phyloP scores from a whole-genome alignment of 1,140 invertebrate genomes.

The Octopus sinensis region DNA sequence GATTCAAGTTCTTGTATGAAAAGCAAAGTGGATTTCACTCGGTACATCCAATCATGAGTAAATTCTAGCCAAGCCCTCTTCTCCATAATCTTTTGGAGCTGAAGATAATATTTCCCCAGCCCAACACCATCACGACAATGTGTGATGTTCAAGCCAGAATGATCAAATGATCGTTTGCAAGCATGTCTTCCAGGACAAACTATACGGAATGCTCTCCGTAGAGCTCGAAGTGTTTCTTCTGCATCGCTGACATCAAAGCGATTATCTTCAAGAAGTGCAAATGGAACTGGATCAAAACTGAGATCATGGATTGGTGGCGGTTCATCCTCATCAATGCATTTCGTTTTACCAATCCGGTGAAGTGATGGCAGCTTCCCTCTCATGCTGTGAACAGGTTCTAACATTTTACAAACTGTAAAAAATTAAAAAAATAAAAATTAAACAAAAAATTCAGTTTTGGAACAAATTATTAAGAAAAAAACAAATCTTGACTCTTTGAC shows the following conservation, averaged over 20 bases:
- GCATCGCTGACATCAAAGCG: conserved; percentile 43
- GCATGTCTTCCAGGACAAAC: conserved; percentile 47
- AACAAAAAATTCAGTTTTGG: background rate
- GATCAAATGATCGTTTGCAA: conserved; percentile 40
- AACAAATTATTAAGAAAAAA: background rate
- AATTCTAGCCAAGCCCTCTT: conserved; percentile 47
- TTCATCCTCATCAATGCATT: conserved; percentile 35
- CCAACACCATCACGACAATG: conserved; percentile 43
- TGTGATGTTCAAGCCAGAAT: conserved; percentile 44
- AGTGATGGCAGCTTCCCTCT: conserved; percentile 32
- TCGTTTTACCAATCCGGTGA: conserved; percentile 33
- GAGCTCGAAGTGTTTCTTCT: conserved; percentile 37
- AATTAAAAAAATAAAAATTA: background rate
- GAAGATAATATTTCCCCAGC: conserved; percentile 43
- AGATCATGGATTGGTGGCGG: conserved; percentile 29
- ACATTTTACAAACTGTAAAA: conserved; percentile 15
- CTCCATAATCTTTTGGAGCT: conserved; percentile 43
- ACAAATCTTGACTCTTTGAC: background rate
- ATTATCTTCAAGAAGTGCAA: conserved; percentile 31
- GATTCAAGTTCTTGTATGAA: conserved; percentile 50
- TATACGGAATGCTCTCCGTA: conserved; percentile 42
- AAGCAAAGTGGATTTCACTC: conserved; percentile 36
- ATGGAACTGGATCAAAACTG: conserved; percentile 23
- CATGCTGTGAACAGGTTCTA: conserved; percentile 23
- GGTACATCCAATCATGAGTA: conserved; percentile 43